phyloP scores from a whole-genome alignment of 2,797 vertebrate genomes.

The Xenopus petersii region DNA sequence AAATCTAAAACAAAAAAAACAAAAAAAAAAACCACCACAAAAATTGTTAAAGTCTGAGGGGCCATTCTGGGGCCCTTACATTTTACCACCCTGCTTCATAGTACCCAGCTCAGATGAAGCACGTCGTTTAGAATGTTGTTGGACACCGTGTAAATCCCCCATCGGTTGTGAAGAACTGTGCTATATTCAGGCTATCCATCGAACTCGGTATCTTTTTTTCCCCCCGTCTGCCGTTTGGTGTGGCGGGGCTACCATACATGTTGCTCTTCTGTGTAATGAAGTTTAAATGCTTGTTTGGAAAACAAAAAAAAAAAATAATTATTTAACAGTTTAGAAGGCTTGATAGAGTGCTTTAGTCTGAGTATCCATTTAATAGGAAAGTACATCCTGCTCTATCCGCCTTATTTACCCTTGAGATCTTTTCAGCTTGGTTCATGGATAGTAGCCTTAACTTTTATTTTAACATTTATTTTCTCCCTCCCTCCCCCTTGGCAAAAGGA shows the following conservation, averaged over 20 bases:
- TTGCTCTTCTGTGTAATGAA: constrained; percentile 81
- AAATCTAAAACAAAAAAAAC: constrained; percentile 45
- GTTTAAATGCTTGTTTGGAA: constrained; percentile 89
- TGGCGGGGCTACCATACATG: constrained; percentile 75
- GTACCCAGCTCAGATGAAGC: constrained; percentile 79
- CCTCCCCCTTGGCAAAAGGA: constrained; percentile 65
- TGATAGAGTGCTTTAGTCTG: constrained; percentile 87
- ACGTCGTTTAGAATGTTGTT: constrained; percentile 73
- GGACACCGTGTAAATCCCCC: constrained; percentile 74
- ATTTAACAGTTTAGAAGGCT: constrained; percentile 92
- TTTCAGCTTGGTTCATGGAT: constrained; percentile 83
- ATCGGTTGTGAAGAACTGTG: constrained; percentile 82
- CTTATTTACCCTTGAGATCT: constrained; percentile 80
- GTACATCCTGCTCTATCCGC: constrained; percentile 74
- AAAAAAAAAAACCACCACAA: neutral
- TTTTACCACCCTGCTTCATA: constrained; percentile 80
- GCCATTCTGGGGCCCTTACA: constrained; percentile 73
- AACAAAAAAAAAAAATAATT: constrained; percentile 61
- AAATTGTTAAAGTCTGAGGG: constrained; percentile 69
- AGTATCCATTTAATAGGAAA: constrained; percentile 85
- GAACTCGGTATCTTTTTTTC: constrained; percentile 74
- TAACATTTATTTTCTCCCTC: neutral
- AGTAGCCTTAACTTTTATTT: constrained; percentile 70
- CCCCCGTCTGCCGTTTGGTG: constrained; percentile 78
- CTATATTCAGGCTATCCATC: constrained; percentile 80